Evolutionary conservation across 2,113 vertebrate species (phyloP).

Genomic region (Saccopteryx leptura): DNA sequence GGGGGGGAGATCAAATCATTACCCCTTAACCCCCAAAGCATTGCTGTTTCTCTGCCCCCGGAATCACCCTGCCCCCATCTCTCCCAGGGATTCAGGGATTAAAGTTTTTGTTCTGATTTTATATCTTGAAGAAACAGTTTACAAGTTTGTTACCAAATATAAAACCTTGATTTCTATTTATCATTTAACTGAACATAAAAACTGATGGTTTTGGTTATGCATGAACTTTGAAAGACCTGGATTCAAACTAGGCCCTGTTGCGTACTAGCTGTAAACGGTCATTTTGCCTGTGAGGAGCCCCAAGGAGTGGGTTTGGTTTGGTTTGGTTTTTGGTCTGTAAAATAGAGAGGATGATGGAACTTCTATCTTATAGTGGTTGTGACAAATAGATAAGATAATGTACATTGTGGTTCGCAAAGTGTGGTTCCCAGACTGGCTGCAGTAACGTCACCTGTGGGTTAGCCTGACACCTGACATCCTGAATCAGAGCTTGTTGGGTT

Average conservation of each 20-base stretch:
- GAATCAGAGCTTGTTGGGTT: not conserved
- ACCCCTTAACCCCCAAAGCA: rapidly evolving
- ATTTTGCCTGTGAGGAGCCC: not conserved
- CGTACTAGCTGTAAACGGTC: not conserved
- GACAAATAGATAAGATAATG: slow-evolving; percentile 30
- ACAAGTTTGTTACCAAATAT: not conserved
- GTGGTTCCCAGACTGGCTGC: not conserved
- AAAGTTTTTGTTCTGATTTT: slow-evolving; percentile 49
- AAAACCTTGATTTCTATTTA: slow-evolving; percentile 50
- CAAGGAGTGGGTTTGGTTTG: not conserved
- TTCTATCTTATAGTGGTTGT: not conserved
- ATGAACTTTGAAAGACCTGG: slow-evolving; percentile 27
- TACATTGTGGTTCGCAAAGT: not conserved
- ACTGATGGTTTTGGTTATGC: not conserved
- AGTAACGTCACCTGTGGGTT: not conserved
- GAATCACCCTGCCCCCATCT: not conserved
- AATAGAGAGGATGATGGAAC: not conserved
- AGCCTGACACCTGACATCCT: not conserved
- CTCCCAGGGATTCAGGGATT: not conserved
- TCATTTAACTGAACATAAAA: not conserved
- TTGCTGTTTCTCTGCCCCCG: not conserved
- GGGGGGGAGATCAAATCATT: not conserved
- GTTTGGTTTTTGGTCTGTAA: slow-evolving; percentile 21
- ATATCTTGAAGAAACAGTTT: slow-evolving; percentile 13
- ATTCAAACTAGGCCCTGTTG: not conserved